phyloP scores from a whole-genome alignment of 2,888 invertebrate genomes.

The Pyrrhosoma nymphula region DNA sequence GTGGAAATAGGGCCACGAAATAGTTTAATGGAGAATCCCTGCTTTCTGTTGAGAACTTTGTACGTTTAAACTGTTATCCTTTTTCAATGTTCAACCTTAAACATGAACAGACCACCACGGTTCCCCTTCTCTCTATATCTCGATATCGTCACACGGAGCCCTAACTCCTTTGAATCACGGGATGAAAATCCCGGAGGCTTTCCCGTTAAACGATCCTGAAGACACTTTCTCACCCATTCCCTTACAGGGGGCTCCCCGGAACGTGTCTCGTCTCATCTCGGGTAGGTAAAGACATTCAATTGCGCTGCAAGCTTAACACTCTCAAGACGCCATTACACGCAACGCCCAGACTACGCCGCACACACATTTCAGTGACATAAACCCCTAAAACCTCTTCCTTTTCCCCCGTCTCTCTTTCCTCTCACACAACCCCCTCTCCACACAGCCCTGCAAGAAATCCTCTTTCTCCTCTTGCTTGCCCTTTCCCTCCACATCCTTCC shows the following conservation, averaged over 20 bases:
- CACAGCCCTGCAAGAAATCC: background rate
- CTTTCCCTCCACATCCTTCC: background rate
- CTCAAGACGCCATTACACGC: conserved; percentile 9
- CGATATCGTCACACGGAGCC: background rate
- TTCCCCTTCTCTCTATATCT: background rate
- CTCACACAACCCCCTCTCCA: background rate
- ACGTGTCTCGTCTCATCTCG: background rate
- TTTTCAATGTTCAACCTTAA: background rate
- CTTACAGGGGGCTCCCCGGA: background rate
- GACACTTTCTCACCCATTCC: background rate
- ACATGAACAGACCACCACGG: background rate
- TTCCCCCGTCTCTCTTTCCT: background rate
- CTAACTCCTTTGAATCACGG: background rate
- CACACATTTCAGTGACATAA: conserved; percentile 17
- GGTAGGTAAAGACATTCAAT: background rate
- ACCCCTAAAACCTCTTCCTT: conserved; percentile 21
- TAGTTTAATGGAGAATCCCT: too few species aligned
- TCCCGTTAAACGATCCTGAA: background rate
- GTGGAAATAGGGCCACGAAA: too few species aligned
- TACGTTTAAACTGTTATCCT: too few species aligned
- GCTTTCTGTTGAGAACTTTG: too few species aligned
- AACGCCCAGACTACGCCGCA: background rate
- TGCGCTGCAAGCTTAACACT: background rate
- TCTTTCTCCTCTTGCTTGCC: background rate
- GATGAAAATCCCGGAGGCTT: background rate